phyloP scores from a whole-genome alignment of 2,797 vertebrate genomes.

The Ibycter americanus region DNA sequence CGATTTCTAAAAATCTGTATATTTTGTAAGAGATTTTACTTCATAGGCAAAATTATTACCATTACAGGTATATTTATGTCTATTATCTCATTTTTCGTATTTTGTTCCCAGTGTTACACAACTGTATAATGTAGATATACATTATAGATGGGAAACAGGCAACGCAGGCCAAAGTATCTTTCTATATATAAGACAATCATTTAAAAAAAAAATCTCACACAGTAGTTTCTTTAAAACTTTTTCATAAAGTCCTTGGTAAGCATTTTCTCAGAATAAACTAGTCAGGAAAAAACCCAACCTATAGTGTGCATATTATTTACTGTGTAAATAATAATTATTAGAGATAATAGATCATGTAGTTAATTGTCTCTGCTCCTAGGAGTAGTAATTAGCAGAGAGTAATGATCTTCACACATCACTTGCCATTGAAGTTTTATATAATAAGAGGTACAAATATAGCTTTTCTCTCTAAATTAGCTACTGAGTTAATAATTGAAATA shows the following conservation, averaged over 20 bases:
- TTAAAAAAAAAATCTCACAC: not conserved
- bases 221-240: not conserved
- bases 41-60: not conserved
- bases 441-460: not conserved
- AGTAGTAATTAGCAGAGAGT: slow-evolving; percentile 1
- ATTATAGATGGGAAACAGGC: not conserved
- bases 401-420: slow-evolving; percentile 15
- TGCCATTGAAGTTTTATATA: not conserved
- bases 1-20: not conserved
- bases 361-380: not conserved
- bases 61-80: not conserved
- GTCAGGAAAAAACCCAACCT: not conserved
- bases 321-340: slow-evolving; percentile 30
- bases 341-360: not conserved
- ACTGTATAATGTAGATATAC: not conserved
- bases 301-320: not conserved
- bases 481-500: not conserved
- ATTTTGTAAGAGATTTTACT: not conserved
- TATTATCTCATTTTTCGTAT: not conserved
- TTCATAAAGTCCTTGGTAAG: not conserved
- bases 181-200: not conserved
- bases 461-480: not conserved
- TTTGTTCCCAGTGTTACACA: not conserved
- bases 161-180: not conserved
- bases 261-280: not conserved